Evolutionary conservation across 2,888 invertebrate genomes (phyloP).

Genomic region (Euplexia lucipara): DNA sequence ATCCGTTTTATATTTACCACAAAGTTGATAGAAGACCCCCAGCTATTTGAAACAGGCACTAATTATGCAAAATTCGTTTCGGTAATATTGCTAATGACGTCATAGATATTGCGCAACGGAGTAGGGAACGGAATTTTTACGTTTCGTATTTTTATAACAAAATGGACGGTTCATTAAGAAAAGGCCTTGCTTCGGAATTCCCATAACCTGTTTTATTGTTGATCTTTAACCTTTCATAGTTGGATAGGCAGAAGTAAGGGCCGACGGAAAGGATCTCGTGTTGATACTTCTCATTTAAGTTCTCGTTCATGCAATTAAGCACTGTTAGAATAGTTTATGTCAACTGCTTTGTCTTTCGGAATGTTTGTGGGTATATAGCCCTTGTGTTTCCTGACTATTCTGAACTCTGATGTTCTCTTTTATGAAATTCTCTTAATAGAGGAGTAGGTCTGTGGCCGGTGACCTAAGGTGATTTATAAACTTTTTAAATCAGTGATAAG

Average conservation of each 20-base stretch:
- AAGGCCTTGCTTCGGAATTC: slow-evolving; percentile 32
- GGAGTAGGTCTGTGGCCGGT: too few relatives aligned
- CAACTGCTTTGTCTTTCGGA: background rate
- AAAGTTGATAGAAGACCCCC: slow-evolving; percentile 5
- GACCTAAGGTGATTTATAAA: too few relatives aligned
- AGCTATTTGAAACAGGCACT: slow-evolving; percentile 3
- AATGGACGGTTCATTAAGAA: slow-evolving; percentile 45
- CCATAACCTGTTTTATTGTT: slow-evolving; percentile 40
- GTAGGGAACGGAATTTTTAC: slow-evolving; percentile 23
- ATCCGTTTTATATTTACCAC: background rate
- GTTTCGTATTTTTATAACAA: slow-evolving; percentile 46
- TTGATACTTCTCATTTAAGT: slow-evolving; percentile 34
- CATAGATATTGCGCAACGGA: slow-evolving; percentile 41
- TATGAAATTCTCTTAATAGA: too few relatives aligned
- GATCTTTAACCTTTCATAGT: slow-evolving; percentile 40
- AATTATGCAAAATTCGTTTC: slow-evolving; percentile 47
- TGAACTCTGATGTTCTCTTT: too few relatives aligned
- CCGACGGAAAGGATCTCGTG: slow-evolving; percentile 33
- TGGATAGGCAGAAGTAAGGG: slow-evolving; percentile 30
- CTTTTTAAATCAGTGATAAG: background rate
- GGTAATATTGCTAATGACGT: slow-evolving; percentile 49
- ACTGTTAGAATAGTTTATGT: slow-evolving; percentile 1
- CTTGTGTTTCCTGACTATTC: background rate
- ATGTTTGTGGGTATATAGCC: background rate
- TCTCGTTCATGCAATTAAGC: slow-evolving; percentile 6